Conservation (phyloP, 2,797 vertebrate genomes). For the Melanotaenia maccullochi region DNA sequence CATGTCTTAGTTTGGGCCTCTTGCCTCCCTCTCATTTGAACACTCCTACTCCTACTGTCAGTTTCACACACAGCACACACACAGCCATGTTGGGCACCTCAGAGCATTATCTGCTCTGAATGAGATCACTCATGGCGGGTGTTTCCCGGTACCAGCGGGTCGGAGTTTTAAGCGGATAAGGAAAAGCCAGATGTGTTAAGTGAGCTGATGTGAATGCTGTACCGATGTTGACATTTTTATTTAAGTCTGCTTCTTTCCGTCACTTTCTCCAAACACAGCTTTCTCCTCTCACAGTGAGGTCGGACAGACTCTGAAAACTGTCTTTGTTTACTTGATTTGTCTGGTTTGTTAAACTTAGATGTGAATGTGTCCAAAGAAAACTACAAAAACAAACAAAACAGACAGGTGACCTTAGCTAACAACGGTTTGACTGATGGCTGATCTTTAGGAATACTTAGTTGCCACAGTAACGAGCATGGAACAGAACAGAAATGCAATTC, state of each 20-base stretch:
- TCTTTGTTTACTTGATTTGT: neutral
- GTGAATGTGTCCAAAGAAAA: constrained; percentile 14
- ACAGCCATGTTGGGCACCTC: neutral
- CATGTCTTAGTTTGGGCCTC: constrained; percentile 38
- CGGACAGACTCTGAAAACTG: neutral
- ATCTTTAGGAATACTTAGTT: constrained; percentile 9
- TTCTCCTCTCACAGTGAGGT: neutral
- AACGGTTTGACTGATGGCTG: neutral
- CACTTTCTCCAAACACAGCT: neutral
- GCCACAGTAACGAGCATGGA: constrained; percentile 16
- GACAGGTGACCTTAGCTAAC: neutral
- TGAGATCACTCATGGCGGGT: constrained; percentile 40
- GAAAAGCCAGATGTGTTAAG: constrained; percentile 4
- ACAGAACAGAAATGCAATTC: constrained; percentile 3
- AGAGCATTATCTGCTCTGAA: constrained; percentile 15
- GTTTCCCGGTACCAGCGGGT: neutral
- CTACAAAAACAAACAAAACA: neutral
- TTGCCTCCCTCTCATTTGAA: constrained; percentile 55
- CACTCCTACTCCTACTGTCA: constrained; percentile 21
- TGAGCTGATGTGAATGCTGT: neutral
- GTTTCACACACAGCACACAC: neutral
- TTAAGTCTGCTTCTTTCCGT: neutral
- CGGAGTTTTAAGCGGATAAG: constrained; percentile 24
- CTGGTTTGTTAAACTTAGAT: neutral
- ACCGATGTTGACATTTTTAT: neutral